These are phyloP conservation scores for Ennomos erosarius DNA, from an alignment of 2,888 invertebrate species.

Conservation along the genomic window DNA sequence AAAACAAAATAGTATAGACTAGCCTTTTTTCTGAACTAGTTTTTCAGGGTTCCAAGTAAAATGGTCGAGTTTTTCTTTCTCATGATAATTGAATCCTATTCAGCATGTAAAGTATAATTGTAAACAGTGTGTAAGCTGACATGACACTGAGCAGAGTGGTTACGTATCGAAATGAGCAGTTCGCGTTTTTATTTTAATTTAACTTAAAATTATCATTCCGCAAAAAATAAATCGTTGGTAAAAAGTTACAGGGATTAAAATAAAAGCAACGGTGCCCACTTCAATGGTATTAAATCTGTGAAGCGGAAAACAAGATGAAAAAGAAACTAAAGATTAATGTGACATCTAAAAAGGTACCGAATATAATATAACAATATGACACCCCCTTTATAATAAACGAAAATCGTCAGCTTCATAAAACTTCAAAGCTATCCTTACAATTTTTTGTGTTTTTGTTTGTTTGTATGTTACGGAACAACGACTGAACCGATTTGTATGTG, in stretches of 20 bases:
- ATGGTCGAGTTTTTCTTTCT: constrained; percentile 45
- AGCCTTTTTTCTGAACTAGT: not conserved
- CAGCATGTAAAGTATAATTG: constrained; percentile 14
- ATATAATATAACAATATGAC: no score
- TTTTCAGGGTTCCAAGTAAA: constrained; percentile 38
- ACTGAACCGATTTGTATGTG: no score
- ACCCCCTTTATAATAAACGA: no score
- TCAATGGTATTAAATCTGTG: no score
- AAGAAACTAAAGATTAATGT: constrained; percentile 50
- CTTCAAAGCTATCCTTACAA: no score
- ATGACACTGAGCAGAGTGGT: constrained; percentile 23
- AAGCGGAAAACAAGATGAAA: constrained; percentile 36
- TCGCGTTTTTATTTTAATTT: constrained; percentile 4
- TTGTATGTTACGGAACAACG: no score
- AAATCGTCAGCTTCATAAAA: no score
- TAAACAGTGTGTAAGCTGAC: constrained; percentile 33
- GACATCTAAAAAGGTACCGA: constrained; percentile 44
- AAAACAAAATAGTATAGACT: not conserved
- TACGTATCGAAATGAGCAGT: not conserved
- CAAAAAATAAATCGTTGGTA: no score
- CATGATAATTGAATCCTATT: constrained; percentile 41
- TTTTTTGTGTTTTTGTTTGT: no score
- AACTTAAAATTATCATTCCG: no score
- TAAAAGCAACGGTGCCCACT: no score
- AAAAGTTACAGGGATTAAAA: no score